Base-by-base conservation (phyloP, 23 tunicate species). In the Phallusia fumigata region DNA sequence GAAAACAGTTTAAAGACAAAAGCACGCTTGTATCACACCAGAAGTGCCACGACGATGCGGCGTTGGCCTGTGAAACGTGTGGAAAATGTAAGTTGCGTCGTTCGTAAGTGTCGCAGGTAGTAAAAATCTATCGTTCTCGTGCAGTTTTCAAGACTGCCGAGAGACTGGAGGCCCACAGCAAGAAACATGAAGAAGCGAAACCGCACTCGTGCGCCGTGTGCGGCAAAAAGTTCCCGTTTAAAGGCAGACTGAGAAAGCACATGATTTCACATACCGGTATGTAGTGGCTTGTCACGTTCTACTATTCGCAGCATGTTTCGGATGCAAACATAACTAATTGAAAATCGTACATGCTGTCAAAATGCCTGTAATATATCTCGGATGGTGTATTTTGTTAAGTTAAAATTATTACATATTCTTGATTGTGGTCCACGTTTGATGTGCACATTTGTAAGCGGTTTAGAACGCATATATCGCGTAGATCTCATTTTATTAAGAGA, bases 1-100 rank as follows among this genome's bases (percentile, higher is more conserved):
- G 87, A 80, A 92, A 92, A 53, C 97, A 92, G 73, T 92, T 92
- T 81, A 92, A 92, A 78, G 91, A 92, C 36, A 65, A 84, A 34
- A 80, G 83, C 30, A 84, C 92, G 0, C 52, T 92, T n/a, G 31
- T 73, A 33, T 40, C 86, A 3, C 97, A 92, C 53, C 97, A 83
- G 86, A 87, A 87, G 76, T 32, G 77, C n/a, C 97, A 92, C 75
- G 34, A 52, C 35, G 76, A 65, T 22, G 34, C 84, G 12, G 74
- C 83, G 3, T 22, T 75, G 0, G 73, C 82, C 8, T 92, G 97
- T 58, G 78, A 44, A 22, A 30, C 77, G 31, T 92, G 97, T 64
- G 84, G 88, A 28, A 86, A 81, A 83, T 18, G 97, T 92, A 84
- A 53, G 96, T 33, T 19, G 24, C n/a, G 10, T 6, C 13, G 69